Evolutionary conservation across 2,113 vertebrate species (phyloP).

Genomic region (Psammodynastes pulverulentus): DNA sequence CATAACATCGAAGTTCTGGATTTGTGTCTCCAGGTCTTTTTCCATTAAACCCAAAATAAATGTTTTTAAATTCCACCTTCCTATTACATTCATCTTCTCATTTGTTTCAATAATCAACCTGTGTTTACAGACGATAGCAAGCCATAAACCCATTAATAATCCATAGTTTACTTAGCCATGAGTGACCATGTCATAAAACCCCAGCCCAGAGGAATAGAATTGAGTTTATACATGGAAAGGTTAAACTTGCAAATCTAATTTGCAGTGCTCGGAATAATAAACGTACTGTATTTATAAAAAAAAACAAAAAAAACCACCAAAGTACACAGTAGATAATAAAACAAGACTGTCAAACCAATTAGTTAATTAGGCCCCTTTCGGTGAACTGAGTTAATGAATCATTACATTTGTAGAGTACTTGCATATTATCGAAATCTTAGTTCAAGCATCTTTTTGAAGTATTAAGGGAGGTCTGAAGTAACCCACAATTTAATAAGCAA

Average conservation of each 20-base stretch:
- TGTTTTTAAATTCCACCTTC: neutral
- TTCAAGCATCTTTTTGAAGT: neutral
- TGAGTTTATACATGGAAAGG: neutral
- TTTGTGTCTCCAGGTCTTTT: no score
- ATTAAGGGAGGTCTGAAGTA: neutral
- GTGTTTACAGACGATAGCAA: neutral
- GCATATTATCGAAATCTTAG: neutral
- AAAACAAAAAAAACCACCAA: neutral
- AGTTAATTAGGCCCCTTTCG: neutral
- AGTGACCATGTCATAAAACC: neutral
- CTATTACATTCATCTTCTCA: neutral
- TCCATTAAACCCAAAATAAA: no score
- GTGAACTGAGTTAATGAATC: neutral
- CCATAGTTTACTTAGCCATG: neutral
- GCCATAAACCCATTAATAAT: neutral
- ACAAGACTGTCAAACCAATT: neutral
- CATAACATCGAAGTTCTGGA: no score
- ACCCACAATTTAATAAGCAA: neutral
- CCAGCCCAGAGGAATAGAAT: neutral
- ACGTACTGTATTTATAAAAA: neutral
- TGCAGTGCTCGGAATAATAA: neutral
- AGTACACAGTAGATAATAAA: neutral
- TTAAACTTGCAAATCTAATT: neutral
- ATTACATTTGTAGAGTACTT: neutral
- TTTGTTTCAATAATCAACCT: neutral